Evolutionary conservation across 2,797 vertebrate genomes (phyloP).

Genomic region (Platalea minor): DNA sequence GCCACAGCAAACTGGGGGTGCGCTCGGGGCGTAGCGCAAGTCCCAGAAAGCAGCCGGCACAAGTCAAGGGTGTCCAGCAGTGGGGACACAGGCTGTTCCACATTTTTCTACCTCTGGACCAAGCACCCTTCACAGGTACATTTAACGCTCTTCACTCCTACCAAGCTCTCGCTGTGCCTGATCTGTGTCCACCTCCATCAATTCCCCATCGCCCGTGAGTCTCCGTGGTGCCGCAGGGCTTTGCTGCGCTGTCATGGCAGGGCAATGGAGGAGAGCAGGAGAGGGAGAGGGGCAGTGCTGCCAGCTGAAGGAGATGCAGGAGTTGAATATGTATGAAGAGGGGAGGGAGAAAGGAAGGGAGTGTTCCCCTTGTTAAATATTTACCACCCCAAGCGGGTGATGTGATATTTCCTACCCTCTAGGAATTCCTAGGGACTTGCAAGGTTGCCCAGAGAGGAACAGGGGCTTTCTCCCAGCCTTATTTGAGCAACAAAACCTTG

Average conservation of each 20-base stretch:
- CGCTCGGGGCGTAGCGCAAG: too few relatives aligned
- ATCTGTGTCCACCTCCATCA: not conserved
- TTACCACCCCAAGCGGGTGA: constrained; percentile 1
- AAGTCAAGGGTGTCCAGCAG: not conserved
- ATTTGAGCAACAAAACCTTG: not conserved
- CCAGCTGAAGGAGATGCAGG: not conserved
- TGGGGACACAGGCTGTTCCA: too few relatives aligned
- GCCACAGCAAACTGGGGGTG: not conserved
- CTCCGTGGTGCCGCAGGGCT: not conserved
- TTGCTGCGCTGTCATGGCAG: not conserved
- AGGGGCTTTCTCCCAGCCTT: not conserved
- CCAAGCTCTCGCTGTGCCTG: not conserved
- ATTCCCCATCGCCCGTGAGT: rapidly evolving
- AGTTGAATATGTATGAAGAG: constrained; percentile 31
- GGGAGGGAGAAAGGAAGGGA: not conserved
- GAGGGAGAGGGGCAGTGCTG: not conserved
- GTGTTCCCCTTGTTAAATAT: constrained; percentile 67
- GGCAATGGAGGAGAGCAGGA: not conserved
- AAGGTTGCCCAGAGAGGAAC: not conserved
- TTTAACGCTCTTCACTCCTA: not conserved
- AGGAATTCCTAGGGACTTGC: constrained; percentile 37
- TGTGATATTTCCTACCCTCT: constrained; percentile 7
- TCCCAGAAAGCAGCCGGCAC: not conserved
- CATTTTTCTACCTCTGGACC: not conserved
- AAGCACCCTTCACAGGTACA: not conserved